A percentile compares a stretch with the other conserved stretches of the same genome.
Evolutionary conservation across 2,113 vertebrate genomes (phyloP).

Genomic region (Bostrychus sinensis): DNA sequence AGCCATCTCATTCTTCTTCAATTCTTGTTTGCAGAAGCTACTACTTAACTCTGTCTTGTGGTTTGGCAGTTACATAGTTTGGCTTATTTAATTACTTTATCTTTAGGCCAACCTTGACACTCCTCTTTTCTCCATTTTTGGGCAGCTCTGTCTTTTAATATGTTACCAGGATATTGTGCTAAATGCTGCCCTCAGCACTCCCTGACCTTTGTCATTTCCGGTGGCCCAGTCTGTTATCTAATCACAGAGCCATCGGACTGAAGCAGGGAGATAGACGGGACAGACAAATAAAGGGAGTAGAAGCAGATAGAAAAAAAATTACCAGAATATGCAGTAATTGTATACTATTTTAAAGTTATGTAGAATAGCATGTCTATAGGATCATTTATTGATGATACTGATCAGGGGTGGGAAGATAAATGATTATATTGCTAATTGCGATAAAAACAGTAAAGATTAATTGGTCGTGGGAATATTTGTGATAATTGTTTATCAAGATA

Average conservation of each 20-base stretch:
- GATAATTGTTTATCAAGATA: too few relatives aligned
- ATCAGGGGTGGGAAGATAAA: too few relatives aligned
- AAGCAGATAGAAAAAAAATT: neutral
- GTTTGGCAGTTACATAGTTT: conserved; percentile 9
- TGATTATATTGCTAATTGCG: too few relatives aligned
- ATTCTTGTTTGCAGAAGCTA: conserved; percentile 10
- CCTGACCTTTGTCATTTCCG: conserved; percentile 78
- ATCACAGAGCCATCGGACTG: conserved; percentile 65
- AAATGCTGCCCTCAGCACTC: conserved; percentile 68
- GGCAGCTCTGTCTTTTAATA: conserved; percentile 67
- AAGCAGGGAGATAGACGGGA: conserved; percentile 20
- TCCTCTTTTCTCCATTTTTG: conserved; percentile 12
- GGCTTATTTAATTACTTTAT: conserved; percentile 7
- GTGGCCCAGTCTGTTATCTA: conserved; percentile 71
- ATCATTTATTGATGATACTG: too few relatives aligned
- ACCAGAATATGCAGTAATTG: neutral
- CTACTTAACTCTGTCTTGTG: conserved; percentile 6
- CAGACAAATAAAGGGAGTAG: neutral
- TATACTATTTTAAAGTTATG: too few relatives aligned
- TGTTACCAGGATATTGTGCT: conserved; percentile 68
- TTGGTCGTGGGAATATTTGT: too few relatives aligned
- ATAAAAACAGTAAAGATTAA: too few relatives aligned
- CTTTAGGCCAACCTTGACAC: conserved; percentile 20
- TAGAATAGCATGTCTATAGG: too few relatives aligned
- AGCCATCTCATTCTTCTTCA: conserved; percentile 4